Conservation (phyloP, 2,113 vertebrate species). For the Rhagologus leucostigma region DNA sequence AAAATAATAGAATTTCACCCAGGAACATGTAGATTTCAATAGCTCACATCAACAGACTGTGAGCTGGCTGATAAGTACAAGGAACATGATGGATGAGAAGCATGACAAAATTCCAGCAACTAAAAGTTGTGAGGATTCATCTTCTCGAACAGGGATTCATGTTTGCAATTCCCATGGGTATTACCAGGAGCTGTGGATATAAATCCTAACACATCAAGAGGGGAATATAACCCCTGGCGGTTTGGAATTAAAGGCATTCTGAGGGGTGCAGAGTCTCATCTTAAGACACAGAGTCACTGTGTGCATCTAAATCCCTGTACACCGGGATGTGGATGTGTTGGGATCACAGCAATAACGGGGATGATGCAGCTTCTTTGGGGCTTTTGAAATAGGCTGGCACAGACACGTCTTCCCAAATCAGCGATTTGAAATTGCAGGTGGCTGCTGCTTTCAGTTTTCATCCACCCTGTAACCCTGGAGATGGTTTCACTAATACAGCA, state of each 20-base stretch:
- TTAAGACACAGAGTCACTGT: not conserved
- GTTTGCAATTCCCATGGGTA: conserved; percentile 27
- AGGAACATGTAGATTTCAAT: not conserved
- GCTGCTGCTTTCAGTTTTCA: not conserved
- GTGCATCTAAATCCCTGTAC: conserved; percentile 15
- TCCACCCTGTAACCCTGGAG: conserved; percentile 7
- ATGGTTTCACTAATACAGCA: not conserved
- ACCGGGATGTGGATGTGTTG: not conserved
- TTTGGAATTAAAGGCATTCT: conserved; percentile 45
- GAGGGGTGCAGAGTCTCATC: conserved; percentile 9
- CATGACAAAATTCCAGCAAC: not conserved
- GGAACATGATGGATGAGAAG: not conserved
- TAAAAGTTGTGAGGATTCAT: not conserved
- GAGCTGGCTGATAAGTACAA: not conserved
- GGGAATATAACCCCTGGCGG: not conserved
- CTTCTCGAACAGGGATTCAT: not conserved
- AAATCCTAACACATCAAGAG: conserved; percentile 39
- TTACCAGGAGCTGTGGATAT: not conserved
- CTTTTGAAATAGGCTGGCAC: conserved; percentile 8
- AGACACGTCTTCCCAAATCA: not conserved
- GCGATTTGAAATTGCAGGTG: conserved; percentile 25
- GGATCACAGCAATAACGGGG: not conserved
- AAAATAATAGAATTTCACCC: not conserved
- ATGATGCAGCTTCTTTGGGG: not conserved
- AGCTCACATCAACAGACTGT: not conserved